Base-by-base conservation (phyloP, 2,797 vertebrate genomes). In the Allobates femoralis region DNA sequence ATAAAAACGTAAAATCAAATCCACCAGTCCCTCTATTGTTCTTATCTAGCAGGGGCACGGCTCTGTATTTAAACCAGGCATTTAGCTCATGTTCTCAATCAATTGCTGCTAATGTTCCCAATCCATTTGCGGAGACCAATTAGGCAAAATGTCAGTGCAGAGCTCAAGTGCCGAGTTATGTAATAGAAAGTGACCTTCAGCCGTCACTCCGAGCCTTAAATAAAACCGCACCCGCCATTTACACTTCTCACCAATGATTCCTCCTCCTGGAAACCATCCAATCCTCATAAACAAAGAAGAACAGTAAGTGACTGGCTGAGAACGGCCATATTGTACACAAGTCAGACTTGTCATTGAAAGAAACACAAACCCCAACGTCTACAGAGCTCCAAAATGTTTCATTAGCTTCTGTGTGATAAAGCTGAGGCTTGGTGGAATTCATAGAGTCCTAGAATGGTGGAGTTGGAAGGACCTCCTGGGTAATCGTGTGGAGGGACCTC, bases 41-140 rank as follows among this genome's bases (percentile, higher is more conserved):
- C 11, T 77, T 46, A 23, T 26, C 50, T 80, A 28, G 50, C 64
- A 11, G 23, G 66, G 53, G 32, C 53, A 51, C 5, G 51, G 67
- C 53, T 85, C 19, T 64, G n/a, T 62, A 74, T 71, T 74, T n/a
- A 73, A 19, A 62, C 53, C 18, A 4, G 19, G 62, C 66, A 32
- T 37, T 85, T 85, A 85, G 34, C 66, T 86, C 41, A 74, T 56
- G 46, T 34, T 71, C 67, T 34, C 69, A 69, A 79, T 81, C 85
- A 74, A 64, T 64, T 76, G 79, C 37, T 18, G 58, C 58, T 81
- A 86, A 81, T 75, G 58, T 66, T 81, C n/a, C 56, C 69, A 76
- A 86, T 81, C 67, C 69, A 81, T 82, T 82, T 86, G 71, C n/a
- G 28, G 71, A 81, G 71, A 86, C 41, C 79, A 82, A 86, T 86